Conservation (phyloP, 2,888 invertebrate genomes). For the Caenorhabditis macrosperma region DNA sequence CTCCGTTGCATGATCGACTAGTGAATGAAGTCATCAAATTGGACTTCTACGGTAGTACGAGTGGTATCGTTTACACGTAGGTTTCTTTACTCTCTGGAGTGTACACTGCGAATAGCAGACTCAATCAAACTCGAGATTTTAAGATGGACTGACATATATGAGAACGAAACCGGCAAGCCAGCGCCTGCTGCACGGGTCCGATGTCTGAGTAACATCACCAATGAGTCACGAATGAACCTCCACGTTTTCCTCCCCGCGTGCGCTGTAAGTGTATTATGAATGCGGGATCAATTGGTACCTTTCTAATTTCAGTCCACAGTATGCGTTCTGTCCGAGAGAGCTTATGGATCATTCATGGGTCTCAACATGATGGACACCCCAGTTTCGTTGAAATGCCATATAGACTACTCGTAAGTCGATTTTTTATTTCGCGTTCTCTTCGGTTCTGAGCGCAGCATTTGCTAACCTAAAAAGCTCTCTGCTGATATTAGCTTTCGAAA, state of each 20-base stretch:
- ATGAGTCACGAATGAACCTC: neutral
- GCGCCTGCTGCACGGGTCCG: neutral
- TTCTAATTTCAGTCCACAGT: too few relatives aligned
- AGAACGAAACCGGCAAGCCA: neutral
- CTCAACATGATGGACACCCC: too few relatives aligned
- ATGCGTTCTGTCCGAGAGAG: too few relatives aligned
- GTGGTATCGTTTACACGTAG: conserved; percentile 3
- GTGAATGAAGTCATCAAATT: conserved; percentile 16
- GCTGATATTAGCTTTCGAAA: too few relatives aligned
- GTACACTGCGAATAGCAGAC: neutral
- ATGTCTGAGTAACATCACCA: neutral
- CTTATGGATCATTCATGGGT: too few relatives aligned
- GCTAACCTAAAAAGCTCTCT: too few relatives aligned
- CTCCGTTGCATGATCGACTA: neutral
- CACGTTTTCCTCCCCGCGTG: neutral
- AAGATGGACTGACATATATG: conserved; percentile 16
- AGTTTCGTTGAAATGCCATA: too few relatives aligned
- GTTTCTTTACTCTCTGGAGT: neutral
- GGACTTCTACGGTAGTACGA: conserved; percentile 4
- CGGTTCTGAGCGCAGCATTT: too few relatives aligned
- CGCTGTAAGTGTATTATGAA: neutral
- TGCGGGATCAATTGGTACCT: too few relatives aligned
- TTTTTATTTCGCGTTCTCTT: too few relatives aligned
- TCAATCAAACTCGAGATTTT: too few relatives aligned
- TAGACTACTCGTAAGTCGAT: too few relatives aligned